Evolutionary conservation across 2,888 invertebrate genomes (phyloP).

Genomic region (Tachina fera): DNA sequence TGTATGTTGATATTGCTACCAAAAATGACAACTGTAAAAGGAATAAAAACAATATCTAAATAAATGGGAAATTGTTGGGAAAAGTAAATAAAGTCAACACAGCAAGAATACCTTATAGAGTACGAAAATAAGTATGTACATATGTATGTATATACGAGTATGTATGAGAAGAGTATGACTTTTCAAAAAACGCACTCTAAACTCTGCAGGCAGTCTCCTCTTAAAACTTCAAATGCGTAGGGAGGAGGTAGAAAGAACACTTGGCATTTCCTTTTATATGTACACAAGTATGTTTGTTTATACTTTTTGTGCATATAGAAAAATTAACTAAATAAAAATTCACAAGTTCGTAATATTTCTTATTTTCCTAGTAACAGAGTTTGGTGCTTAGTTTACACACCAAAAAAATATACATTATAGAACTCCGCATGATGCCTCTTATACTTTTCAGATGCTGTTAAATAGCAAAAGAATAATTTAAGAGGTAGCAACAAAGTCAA

Average conservation of each 20-base stretch:
- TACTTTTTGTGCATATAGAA: neutral
- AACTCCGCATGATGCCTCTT: constrained; percentile 63
- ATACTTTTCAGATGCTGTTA: constrained; percentile 51
- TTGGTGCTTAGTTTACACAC: constrained; percentile 34
- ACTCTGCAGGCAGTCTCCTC: constrained; percentile 66
- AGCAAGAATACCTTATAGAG: constrained; percentile 65
- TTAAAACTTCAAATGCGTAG: constrained; percentile 62
- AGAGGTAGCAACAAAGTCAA: constrained; percentile 30
- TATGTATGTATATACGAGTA: neutral
- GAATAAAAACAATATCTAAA: constrained; percentile 8
- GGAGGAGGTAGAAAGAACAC: neutral
- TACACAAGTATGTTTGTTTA: constrained; percentile 11
- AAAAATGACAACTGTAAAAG: constrained; percentile 59
- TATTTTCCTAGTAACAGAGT: constrained; percentile 25
- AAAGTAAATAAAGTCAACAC: constrained; percentile 57
- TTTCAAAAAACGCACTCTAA: constrained; percentile 61
- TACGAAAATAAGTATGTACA: constrained; percentile 45
- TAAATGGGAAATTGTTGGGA: constrained; percentile 33
- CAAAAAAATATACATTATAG: constrained; percentile 26
- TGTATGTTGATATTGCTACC: constrained; percentile 48
- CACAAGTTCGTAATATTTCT: constrained; percentile 55
- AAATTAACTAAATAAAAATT: constrained; percentile 64
- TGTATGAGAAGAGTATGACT: constrained; percentile 18
- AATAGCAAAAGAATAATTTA: constrained; percentile 55
- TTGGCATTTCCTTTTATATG: neutral